These are phyloP conservation scores for Halictus quadricinctus DNA, from an alignment of 2,888 invertebrate genomes.

Conservation along the genomic window DNA sequence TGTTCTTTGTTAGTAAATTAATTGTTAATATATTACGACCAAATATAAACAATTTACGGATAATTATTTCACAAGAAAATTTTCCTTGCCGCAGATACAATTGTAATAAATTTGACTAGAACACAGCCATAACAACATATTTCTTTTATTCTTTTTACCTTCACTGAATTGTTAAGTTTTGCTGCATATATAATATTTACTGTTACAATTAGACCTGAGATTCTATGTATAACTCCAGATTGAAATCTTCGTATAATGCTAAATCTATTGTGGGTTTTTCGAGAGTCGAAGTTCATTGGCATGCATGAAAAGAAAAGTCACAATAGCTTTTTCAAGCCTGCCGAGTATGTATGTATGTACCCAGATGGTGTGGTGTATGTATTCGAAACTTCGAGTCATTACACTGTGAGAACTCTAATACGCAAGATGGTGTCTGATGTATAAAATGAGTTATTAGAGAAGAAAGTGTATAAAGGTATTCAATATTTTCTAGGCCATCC, in stretches of 20 bases:
- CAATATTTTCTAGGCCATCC: constrained; percentile 5
- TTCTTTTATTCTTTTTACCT: too few species aligned
- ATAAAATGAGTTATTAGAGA: not conserved
- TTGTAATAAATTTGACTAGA: too few species aligned
- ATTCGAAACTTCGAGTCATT: not conserved
- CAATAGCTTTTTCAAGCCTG: not conserved
- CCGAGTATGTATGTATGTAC: not conserved
- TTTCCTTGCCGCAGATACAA: too few species aligned
- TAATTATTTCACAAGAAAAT: too few species aligned
- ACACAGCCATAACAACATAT: too few species aligned
- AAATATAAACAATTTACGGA: too few species aligned
- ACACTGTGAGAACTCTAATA: not conserved
- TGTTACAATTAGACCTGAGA: not conserved
- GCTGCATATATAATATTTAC: not conserved
- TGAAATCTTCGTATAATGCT: not conserved
- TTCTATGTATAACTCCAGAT: not conserved
- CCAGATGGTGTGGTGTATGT: not conserved
- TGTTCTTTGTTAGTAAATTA: not conserved
- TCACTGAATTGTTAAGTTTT: too few species aligned
- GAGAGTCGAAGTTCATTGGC: not conserved
- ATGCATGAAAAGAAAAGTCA: not conserved
- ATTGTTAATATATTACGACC: not conserved
- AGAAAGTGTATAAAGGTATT: not conserved
- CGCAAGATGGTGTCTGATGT: not conserved
- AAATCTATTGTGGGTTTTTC: not conserved